Evolutionary conservation across 2,888 invertebrate genomes (phyloP).

Genomic region (Eupithecia insigniata): DNA sequence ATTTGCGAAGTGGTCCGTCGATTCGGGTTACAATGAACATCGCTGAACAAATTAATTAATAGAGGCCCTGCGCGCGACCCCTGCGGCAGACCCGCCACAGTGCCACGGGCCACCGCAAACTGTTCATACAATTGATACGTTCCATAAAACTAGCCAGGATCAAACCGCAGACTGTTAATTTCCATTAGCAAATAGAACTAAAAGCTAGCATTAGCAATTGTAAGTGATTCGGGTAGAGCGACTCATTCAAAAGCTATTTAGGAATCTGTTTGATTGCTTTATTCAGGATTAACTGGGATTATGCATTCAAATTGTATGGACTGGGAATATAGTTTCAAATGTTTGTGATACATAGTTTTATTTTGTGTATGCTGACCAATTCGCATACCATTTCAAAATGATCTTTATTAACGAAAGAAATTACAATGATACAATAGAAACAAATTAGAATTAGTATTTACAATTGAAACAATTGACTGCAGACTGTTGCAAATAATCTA

Average conservation of each 20-base stretch:
- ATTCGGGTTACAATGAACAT: slow-evolving; percentile 29
- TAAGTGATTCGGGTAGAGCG: slow-evolving; percentile 61
- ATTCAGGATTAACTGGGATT: slow-evolving; percentile 57
- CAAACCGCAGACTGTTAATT: slow-evolving; percentile 63
- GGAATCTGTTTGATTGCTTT: slow-evolving; percentile 66
- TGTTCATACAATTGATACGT: slow-evolving; percentile 41
- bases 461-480: too few relatives aligned
- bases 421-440: too few relatives aligned
- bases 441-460: too few relatives aligned
- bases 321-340: background rate
- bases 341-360: background rate
- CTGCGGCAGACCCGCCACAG: slow-evolving; percentile 43
- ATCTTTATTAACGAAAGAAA: background rate
- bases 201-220: slow-evolving; percentile 73
- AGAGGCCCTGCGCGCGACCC: slow-evolving; percentile 43
- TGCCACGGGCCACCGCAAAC: slow-evolving; percentile 36
- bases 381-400: background rate
- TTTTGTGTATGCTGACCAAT: background rate
- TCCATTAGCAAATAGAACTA: slow-evolving; percentile 75
- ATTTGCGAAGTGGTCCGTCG: slow-evolving; percentile 29
- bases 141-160: slow-evolving; percentile 59
- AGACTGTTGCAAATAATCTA: too few relatives aligned
- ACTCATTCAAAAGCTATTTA: slow-evolving; percentile 66
- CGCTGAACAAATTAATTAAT: slow-evolving; percentile 40
- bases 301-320: slow-evolving; percentile 49